Percentiles rank a stretch among this genome's conserved stretches.
Evolutionary conservation across 1,140 invertebrate species (phyloP).

Genomic region (Leguminivora glycinivorella): DNA sequence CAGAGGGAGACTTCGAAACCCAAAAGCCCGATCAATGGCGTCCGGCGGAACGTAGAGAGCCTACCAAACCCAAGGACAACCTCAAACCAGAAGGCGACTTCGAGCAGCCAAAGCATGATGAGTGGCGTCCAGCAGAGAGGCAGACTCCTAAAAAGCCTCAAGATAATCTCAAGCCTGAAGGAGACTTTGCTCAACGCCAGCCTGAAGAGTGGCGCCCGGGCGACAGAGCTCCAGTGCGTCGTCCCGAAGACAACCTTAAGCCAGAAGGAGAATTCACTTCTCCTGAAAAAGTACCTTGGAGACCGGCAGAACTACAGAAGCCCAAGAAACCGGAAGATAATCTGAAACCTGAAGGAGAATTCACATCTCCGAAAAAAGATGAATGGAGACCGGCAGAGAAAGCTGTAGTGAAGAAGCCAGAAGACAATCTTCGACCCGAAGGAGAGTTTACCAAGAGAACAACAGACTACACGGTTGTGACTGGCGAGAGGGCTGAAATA

Average conservation of each 20-base stretch:
- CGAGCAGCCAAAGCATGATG: constrained; percentile 67
- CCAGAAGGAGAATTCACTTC: constrained; percentile 81
- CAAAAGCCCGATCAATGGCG: constrained; percentile 63
- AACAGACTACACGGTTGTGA: constrained; percentile 80
- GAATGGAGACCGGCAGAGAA: constrained; percentile 70
- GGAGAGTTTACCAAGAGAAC: constrained; percentile 80
- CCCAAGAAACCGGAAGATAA: constrained; percentile 77
- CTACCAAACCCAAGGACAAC: constrained; percentile 80
- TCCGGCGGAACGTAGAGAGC: constrained; percentile 76
- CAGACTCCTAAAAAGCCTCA: constrained; percentile 58
- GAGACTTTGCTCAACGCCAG: constrained; percentile 76
- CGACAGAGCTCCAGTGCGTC: constrained; percentile 75
- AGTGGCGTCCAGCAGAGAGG: constrained; percentile 66
- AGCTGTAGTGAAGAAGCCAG: constrained; percentile 65
- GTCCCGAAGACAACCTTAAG: constrained; percentile 80
- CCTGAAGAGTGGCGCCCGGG: constrained; percentile 76
- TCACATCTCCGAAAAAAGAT: constrained; percentile 77
- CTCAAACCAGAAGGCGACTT: constrained; percentile 80
- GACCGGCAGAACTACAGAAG: constrained; percentile 69
- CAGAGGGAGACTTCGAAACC: constrained; percentile 78
- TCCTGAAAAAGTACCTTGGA: constrained; percentile 74
- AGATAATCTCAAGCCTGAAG: constrained; percentile 80
- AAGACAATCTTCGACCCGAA: constrained; percentile 80
- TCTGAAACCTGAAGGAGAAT: constrained; percentile 80
- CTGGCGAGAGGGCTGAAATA: constrained; percentile 81